Base-by-base conservation (phyloP, 2,797 vertebrate genomes). In the Phoebastria nigripes region DNA sequence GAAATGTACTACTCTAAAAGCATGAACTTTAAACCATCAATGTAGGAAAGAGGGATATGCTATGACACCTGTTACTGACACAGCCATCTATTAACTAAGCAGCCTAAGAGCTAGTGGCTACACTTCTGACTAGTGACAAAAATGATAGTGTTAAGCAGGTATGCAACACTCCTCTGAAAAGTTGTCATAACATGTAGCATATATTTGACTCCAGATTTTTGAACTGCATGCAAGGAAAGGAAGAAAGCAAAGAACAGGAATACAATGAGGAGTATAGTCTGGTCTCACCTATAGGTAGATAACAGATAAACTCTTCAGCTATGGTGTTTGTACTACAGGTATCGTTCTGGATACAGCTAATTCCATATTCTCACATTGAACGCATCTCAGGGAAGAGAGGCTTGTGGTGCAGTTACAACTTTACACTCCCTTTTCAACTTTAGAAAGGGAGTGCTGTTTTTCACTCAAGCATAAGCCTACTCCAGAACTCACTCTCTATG, bases 131-230 rank as follows among this genome's bases (percentile, higher is more conserved):
- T 11, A 39, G 39, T 4, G 46, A 46, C 37, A 62, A 59, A 70
- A 25, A 55, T 0, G 1, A 37, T 42, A 5, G 9, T 0, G 1
- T 55, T 65, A 42, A 76, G 8, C 35, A 52, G 12, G 19, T 22
- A 61, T 2, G 5, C 42, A 33, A 58, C 22, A 6, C 13, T 15
- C 28, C 55, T 31, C 54, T 37, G 46, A 26, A 39, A 65, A 46
- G 46, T 12, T 15, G 55, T 41, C 28, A 6, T 19, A 83, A 44
- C 12, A 39, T 0, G 0, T 2, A 51, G 29, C 25, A 35, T 4
- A 3, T 8, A 35, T 25, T 22, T 35, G 9, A 37, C n/a, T 58
- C 61, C 7, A 8, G 9, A 11, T 19, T 37, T 59, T 46, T 54
- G 8, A 42, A 33, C 39, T 42, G 5, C 5, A 71, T 7, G 19